phyloP scores from a whole-genome alignment of 53 echinoderm and acorn worm genomes.

The Paelopatides confundens region DNA sequence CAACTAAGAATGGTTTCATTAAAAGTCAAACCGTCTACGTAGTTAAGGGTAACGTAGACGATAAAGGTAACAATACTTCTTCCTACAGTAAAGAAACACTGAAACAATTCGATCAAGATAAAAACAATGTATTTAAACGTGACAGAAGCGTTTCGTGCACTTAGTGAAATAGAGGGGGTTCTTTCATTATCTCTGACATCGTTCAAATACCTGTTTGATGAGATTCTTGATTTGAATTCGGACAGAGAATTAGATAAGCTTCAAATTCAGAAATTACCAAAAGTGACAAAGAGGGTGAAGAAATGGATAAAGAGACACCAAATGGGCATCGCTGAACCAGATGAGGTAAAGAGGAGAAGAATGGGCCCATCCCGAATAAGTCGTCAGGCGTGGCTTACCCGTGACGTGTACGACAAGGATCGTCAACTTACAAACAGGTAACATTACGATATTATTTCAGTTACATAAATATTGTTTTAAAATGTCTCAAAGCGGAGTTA shows the following conservation, averaged over 20 bases:
- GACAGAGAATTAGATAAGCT: not conserved
- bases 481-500: too few species aligned
- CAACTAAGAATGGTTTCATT: not conserved
- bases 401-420: not conserved
- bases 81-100: not conserved
- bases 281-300: not conserved
- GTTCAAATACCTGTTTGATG: not conserved
- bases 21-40: not conserved
- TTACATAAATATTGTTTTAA: too few species aligned
- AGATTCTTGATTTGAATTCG: not conserved
- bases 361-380: not conserved
- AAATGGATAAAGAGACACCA: not conserved
- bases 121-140: not conserved
- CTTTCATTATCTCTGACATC: not conserved
- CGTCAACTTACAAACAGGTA: not conserved
- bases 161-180: slow-evolving; percentile 6
- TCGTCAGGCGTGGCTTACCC: not conserved
- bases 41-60: not conserved
- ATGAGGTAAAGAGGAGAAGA: not conserved
- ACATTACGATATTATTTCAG: not conserved
- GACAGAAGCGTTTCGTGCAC: not conserved
- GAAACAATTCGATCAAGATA: not conserved
- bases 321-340: not conserved
- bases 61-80: not conserved
- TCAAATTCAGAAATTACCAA: not conserved